phyloP scores from a whole-genome alignment of 2,888 invertebrate species.

The Psococerastis gibbosa region DNA sequence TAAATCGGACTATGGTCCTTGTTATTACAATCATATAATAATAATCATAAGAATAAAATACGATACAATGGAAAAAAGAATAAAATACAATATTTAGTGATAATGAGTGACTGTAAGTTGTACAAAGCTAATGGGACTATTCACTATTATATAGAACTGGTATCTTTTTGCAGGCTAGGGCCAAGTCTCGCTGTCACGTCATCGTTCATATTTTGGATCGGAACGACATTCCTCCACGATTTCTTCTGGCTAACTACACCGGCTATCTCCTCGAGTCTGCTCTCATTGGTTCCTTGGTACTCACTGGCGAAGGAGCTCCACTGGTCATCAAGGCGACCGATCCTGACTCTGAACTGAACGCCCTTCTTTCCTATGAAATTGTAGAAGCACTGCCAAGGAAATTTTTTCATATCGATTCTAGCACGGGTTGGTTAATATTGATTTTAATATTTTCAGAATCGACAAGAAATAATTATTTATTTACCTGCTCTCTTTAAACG shows the following conservation, averaged over 20 bases:
- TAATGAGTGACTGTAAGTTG: no score
- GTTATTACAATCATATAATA: no score
- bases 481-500: no score
- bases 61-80: constrained; percentile 7
- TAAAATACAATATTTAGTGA: no score
- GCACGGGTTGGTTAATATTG: constrained; percentile 37
- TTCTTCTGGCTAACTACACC: constrained; percentile 42
- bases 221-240: constrained; percentile 67
- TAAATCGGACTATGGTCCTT: no score
- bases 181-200: constrained; percentile 47
- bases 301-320: constrained; percentile 46
- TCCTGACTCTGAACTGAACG: constrained; percentile 70
- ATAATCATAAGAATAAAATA: neutral
- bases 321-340: constrained; percentile 72
- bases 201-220: constrained; percentile 71
- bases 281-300: constrained; percentile 49
- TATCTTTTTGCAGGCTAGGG: constrained; percentile 33
- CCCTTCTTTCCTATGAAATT: constrained; percentile 67
- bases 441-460: no score
- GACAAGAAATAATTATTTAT: no score
- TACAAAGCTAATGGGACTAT: no score
- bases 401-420: constrained; percentile 69
- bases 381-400: constrained; percentile 57
- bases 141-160: no score
- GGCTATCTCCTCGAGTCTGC: constrained; percentile 63